phyloP scores from a whole-genome alignment of 53 echinoderm and acorn worm genomes.

The Holothuria scabra region DNA sequence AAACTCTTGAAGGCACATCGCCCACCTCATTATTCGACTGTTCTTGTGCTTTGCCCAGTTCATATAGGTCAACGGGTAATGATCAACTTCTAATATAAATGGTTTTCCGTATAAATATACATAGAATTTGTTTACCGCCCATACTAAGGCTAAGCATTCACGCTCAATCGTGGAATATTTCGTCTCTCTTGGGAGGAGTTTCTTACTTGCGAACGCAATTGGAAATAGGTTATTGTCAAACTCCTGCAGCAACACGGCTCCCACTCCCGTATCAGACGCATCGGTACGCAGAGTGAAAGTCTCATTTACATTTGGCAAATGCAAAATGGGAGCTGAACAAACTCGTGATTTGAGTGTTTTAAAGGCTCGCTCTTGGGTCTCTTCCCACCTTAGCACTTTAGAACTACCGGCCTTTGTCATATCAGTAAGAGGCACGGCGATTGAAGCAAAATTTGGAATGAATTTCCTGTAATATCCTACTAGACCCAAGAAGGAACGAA shows the following conservation, averaged over 20 bases:
- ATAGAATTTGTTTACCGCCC: too few relatives aligned
- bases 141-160: too few relatives aligned
- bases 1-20: too few relatives aligned
- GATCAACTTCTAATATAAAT: too few relatives aligned
- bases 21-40: too few relatives aligned
- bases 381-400: slow-evolving; percentile 30
- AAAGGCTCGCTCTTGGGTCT: slow-evolving; percentile 22
- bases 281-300: slow-evolving; percentile 29
- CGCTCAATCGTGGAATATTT: too few relatives aligned
- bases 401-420: slow-evolving; percentile 50
- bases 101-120: too few relatives aligned
- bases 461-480: slow-evolving; percentile 52
- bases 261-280: slow-evolving; percentile 32
- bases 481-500: slow-evolving; percentile 48
- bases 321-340: slow-evolving; percentile 4
- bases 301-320: slow-evolving; percentile 10
- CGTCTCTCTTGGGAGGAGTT: too few relatives aligned
- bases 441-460: slow-evolving; percentile 58
- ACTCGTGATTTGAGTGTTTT: slow-evolving; percentile 23
- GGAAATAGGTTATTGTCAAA: too few relatives aligned
- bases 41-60: too few relatives aligned
- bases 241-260: background rate
- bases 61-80: too few relatives aligned
- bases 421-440: slow-evolving; percentile 65
- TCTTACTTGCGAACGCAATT: too few relatives aligned